Conservation (phyloP, 2,888 invertebrate genomes). For the Drosophila antonietae region DNA sequence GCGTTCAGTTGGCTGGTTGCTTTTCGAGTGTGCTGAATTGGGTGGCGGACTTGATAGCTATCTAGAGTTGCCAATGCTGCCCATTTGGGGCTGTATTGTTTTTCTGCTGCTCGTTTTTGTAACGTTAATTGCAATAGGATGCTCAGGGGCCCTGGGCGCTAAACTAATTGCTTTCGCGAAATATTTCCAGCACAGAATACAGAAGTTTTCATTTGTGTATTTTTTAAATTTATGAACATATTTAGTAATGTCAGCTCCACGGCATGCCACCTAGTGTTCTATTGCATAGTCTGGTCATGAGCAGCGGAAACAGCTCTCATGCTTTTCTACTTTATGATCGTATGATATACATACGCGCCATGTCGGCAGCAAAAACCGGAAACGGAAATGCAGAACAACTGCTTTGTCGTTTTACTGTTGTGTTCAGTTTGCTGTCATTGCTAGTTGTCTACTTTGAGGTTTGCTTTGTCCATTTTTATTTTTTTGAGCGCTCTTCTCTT, state of each 20-base stretch:
- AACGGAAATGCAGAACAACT: constrained; percentile 77
- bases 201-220: constrained; percentile 17
- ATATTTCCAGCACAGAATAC: constrained; percentile 52
- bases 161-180: constrained; percentile 75
- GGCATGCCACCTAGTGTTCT: constrained; percentile 23
- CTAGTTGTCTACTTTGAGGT: constrained; percentile 34
- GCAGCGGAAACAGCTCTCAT: constrained; percentile 19
- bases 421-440: constrained; percentile 30
- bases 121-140: constrained; percentile 76
- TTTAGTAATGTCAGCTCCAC: constrained; percentile 39
- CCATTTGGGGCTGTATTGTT: constrained; percentile 66
- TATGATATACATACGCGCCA: constrained; percentile 34
- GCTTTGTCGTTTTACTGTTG: constrained; percentile 47
- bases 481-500: not conserved
- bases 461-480: constrained; percentile 27
- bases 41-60: constrained; percentile 15
- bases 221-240: constrained; percentile 62
- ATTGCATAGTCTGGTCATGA: constrained; percentile 43
- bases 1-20: constrained; percentile 59
- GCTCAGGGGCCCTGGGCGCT: constrained; percentile 59
- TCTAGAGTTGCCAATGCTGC: constrained; percentile 19
- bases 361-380: constrained; percentile 51
- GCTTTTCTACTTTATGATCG: constrained; percentile 20
- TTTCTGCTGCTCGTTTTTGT: constrained; percentile 57
- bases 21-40: constrained; percentile 13